A percentile compares a stretch with the other conserved stretches of the same genome.
phyloP scores from a whole-genome alignment of 2,113 vertebrate genomes.

The Seriola aureovittata region DNA sequence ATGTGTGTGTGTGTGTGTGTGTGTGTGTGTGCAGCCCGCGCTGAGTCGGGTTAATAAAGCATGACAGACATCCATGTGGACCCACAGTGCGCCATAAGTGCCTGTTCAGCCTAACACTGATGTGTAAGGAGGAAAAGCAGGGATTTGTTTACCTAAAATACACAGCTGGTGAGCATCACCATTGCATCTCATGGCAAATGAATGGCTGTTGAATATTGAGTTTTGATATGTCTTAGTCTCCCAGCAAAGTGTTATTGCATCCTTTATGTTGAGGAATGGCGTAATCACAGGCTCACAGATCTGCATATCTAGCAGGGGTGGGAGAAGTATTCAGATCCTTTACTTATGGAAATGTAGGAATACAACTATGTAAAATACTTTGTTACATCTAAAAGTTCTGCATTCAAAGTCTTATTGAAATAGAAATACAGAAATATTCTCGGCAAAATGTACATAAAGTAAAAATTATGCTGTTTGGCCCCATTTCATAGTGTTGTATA shows the following conservation, averaged over 20 bases:
- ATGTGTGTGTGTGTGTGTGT: background rate
- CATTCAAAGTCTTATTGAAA: too few relatives aligned
- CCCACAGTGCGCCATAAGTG: background rate
- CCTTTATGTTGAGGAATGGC: constrained; percentile 9
- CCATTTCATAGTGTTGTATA: background rate
- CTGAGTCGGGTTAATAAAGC: constrained; percentile 50
- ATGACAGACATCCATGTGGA: constrained; percentile 22
- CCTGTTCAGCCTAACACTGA: background rate
- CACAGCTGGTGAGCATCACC: constrained; percentile 48
- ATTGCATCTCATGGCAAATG: background rate
- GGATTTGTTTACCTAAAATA: constrained; percentile 46
- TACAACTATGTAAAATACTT: background rate
- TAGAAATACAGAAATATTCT: background rate
- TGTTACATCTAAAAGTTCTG: background rate
- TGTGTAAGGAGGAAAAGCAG: constrained; percentile 6
- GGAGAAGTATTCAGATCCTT: background rate
- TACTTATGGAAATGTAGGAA: background rate
- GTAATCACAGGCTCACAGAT: background rate
- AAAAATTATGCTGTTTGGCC: background rate
- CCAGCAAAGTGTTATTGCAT: constrained; percentile 21
- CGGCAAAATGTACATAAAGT: background rate
- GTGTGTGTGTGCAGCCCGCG: background rate
- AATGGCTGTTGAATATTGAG: constrained; percentile 24
- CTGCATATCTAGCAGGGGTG: background rate
- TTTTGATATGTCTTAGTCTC: constrained; percentile 26